Evolutionary conservation across 1,140 invertebrate species (phyloP), one percentile per base, ranked within the genome.

Genomic region (Solenopsis fugax): DNA sequence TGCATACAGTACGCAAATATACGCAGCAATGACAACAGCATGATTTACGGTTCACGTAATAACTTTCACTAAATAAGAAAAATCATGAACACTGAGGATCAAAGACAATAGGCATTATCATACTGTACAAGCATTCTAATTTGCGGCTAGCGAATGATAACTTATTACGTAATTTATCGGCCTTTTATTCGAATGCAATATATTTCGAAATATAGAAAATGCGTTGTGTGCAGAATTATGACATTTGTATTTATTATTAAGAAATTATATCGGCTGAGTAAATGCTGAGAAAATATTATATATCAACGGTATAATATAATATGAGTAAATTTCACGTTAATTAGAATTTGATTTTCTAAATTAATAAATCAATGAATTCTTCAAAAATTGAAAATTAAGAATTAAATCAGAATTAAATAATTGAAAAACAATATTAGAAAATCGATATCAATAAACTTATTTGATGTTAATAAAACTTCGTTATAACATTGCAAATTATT

Each of bases 51-150:
- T 29, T 29, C 56, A 24, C 41, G 24, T 58, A 73, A 84, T 75
- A 62, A 75, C 80, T 84, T 75, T 84, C 80, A 73, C 80, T 24
- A 48, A 73, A 60, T 60, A 71, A 60, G 54, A 84, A 84, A 75
- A 84, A 75, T 84, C 24, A 3, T 5, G 54, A 58, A 48, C 54
- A 21, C 54, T 18, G 12, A 21, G 34, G 21, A 62, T 80, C 62
- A 21, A 34, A 60, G 69, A 84, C 80, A 84, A 84, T 73, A 37
- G 69, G 29, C 56, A 60, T 34, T 60, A 58, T 60, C 69, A 37
- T 75, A 84, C 75, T 29, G 41, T 48, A 37, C 45, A 73, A 48
- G 41, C 13, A 73, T 72, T 73, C 29, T 50, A 60, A 60, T 75
- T 75, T 48, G 24, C 34, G 18, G 37, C 45, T n/a, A 50, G 16